Base-by-base conservation (phyloP, 2,888 invertebrate species). In the Phorcus lineatus region DNA sequence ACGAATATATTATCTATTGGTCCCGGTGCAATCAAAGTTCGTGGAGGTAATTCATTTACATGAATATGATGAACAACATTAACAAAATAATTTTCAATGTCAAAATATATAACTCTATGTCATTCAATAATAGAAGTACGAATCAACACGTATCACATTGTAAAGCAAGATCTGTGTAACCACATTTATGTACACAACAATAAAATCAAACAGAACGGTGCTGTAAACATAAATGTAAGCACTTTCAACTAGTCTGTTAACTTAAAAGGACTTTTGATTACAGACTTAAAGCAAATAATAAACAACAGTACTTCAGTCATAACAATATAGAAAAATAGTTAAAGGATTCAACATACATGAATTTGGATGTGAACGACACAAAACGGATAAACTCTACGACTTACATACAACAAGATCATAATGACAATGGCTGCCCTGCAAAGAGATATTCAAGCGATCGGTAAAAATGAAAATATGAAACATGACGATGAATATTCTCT, bases 81-180 rank as follows among this genome's bases (percentile, higher is more conserved):
- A 66, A 54, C 53, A 79, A 79, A 74, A 74, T 79, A 74, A n/a
- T 74, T 52, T 79, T 53, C 62, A 31, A 40, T 77, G 79, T 74
- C 79, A 79, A 79, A 79, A 79, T 79, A 79, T 79, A 79, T 52
- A 54, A 79, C 79, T 79, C 79, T 79, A 55, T 70, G 74, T 62
- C 62, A 62, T 62, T 62, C 28, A 62, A 28, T 57, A 57, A 57
- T 24, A 62, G 62, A 62, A 62, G 62, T 24, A 24, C 28, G 62
- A 22, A 24, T 24, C 24, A 62, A 62, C 62, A 62, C 62, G n/a
- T 62, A 62, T 62, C 62, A 62, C 62, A 28, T 62, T 9, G 28
- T 24, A 24, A 62, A 62, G 62, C 62, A 28, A 62, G 13, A 6
- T 28, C 24, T 24, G 24, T 62, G 28, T 47, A 19, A 77, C 52